These are phyloP conservation scores for Sorex maritimensis DNA, from an alignment of 2,797 vertebrate species.

Conservation along the genomic window DNA sequence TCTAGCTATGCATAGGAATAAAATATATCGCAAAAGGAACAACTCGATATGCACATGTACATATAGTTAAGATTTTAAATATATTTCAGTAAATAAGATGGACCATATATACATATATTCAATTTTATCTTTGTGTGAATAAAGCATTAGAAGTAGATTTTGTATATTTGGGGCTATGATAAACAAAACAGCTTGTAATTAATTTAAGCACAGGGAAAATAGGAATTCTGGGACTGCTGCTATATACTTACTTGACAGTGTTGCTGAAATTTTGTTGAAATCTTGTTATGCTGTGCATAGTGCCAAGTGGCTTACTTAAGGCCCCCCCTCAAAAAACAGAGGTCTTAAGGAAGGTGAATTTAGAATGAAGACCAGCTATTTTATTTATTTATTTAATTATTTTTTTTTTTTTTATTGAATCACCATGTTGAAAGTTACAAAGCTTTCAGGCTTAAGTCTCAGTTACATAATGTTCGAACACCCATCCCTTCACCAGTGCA, in stretches of 20 bases:
- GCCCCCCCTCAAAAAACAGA: neutral
- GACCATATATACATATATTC: neutral
- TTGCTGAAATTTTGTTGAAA: neutral
- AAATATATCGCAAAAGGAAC: slow-evolving; percentile 13
- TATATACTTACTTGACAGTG: neutral
- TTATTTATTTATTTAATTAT: no score
- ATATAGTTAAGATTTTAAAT: no score
- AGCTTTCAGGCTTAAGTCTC: no score
- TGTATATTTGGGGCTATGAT: neutral
- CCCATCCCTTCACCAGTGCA: no score
- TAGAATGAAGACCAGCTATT: neutral
- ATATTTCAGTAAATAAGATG: neutral
- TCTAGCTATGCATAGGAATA: neutral
- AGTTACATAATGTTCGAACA: no score
- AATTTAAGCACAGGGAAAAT: neutral
- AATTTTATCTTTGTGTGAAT: no score
- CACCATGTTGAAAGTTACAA: no score
- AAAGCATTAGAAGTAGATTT: neutral
- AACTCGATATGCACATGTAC: neutral
- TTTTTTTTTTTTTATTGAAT: neutral
- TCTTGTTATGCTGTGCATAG: neutral
- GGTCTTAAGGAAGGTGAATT: neutral
- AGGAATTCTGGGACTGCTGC: neutral
- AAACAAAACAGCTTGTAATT: neutral
- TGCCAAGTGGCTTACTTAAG: neutral